A percentile compares a stretch with the other conserved stretches of the same genome.
These are phyloP conservation scores for Rhynchophorus ferrugineus DNA, from an alignment of 1,140 invertebrate species.

Conservation along the genomic window DNA sequence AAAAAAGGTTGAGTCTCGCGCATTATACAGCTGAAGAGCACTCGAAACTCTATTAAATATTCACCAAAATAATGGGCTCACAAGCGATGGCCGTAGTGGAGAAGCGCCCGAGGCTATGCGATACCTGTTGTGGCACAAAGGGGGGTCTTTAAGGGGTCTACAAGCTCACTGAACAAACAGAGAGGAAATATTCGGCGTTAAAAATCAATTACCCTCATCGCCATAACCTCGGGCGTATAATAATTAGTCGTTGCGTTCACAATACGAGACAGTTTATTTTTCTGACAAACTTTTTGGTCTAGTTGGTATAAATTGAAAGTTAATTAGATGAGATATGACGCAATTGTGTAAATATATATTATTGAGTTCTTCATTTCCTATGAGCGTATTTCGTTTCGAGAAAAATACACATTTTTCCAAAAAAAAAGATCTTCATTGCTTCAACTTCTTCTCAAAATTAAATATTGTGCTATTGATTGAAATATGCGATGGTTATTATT, in stretches of 20 bases:
- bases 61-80: constrained; percentile 20
- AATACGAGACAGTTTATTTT: too few species aligned
- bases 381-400: too few species aligned
- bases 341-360: too few species aligned
- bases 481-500: too few species aligned
- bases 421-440: too few species aligned
- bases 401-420: too few species aligned
- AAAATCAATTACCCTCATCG: constrained; percentile 26
- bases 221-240: constrained; percentile 4
- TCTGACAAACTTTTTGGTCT: too few species aligned
- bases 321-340: too few species aligned
- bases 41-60: constrained; percentile 17
- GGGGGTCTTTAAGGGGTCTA: constrained; percentile 7
- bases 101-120: constrained; percentile 20
- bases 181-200: constrained; percentile 17
- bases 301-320: too few species aligned
- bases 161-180: constrained; percentile 15
- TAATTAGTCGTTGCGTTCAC: neutral
- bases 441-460: too few species aligned
- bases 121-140: constrained; percentile 21
- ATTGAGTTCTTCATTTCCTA: too few species aligned
- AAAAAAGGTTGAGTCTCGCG: constrained; percentile 5
- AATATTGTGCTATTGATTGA: too few species aligned
- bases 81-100: constrained; percentile 14
- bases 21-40: constrained; percentile 18